Evolutionary conservation across 2,113 vertebrate genomes (phyloP).

Genomic region (Sylvilagus bachmani): DNA sequence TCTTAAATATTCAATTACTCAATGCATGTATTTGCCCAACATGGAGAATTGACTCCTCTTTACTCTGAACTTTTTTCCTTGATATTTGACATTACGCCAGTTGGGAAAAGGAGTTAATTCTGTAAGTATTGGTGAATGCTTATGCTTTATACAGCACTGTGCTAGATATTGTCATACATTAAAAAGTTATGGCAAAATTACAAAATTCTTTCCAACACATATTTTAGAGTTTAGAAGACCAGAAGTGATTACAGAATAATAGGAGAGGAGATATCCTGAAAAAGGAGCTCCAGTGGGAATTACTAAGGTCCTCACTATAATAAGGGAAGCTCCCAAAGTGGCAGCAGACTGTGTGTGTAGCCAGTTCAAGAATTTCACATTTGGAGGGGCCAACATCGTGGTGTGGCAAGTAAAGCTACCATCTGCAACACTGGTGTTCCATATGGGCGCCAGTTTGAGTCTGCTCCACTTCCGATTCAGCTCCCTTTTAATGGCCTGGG

Average conservation of each 20-base stretch:
- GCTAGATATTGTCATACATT: not conserved
- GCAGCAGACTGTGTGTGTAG: not conserved
- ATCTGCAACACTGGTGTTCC: too few species aligned
- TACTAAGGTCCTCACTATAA: not conserved
- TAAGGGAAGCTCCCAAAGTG: not conserved
- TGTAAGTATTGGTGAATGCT: constrained; percentile 31
- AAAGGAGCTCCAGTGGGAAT: not conserved
- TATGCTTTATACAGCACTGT: not conserved
- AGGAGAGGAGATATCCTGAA: not conserved
- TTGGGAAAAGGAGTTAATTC: constrained; percentile 3
- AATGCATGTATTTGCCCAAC: not conserved
- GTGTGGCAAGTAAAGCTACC: too few species aligned
- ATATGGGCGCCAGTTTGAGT: too few species aligned
- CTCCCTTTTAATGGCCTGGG: too few species aligned
- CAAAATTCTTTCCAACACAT: not conserved
- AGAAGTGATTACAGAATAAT: constrained; percentile 5
- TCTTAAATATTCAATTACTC: constrained; percentile 21
- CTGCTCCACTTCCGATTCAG: too few species aligned
- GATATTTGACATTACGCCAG: not conserved
- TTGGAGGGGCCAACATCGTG: too few species aligned
- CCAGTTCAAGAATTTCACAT: not conserved
- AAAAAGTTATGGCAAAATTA: not conserved
- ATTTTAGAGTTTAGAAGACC: not conserved
- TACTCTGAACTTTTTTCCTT: not conserved
- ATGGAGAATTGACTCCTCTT: not conserved